Base-by-base conservation (phyloP, 2,888 invertebrate genomes). In the Epinotia ramella region DNA sequence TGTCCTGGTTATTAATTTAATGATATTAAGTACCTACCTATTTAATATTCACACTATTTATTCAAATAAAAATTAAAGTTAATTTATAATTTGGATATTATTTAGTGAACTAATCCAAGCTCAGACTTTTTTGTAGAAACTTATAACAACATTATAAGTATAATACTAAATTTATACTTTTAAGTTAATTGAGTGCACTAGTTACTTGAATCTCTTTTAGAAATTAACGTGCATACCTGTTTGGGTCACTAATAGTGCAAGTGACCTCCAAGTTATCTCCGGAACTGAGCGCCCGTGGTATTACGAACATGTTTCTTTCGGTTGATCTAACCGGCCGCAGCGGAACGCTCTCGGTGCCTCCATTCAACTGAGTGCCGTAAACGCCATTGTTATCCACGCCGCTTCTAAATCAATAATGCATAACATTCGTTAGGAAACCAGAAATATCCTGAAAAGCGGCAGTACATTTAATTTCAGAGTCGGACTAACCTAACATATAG, bases 261-360 rank as follows among this genome's bases (percentile, higher is more conserved):
- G 78, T 78, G 63, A 91, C 78, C 53, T 73, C 80, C 46, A 91
- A 83, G 63, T 20, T 75, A 74, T 91, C 89, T 2, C 81, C 80
- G 0, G 66, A 16, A 57, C 80, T 81, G 13, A 91, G 82, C 79
- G 77, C 78, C 77, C 82, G 88, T 66, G 92, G 92, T 77, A 92
- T 76, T 46, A 86, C 57, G 78, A 88, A 89, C 88, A 91, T 90
- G 59, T 83, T 88, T 83, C 88, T 86, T 67, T 80, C 78, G 69
- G 78, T 70, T 72, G 79, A 81, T 73, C 86, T 75, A 63, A 78
- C 73, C 28, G 89, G 88, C 87, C 88, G 88, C 79, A 83, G 84
- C 20, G 88, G 87, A 67, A 84, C 84, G 77, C 81, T 84, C 73
- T 79, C 83, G 64, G 82, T 79, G 73, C 81, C 80, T 28, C 88